These are phyloP conservation scores for Sciurus vulgaris DNA, from an alignment of 2,797 vertebrate species.

Conservation along the genomic window DNA sequence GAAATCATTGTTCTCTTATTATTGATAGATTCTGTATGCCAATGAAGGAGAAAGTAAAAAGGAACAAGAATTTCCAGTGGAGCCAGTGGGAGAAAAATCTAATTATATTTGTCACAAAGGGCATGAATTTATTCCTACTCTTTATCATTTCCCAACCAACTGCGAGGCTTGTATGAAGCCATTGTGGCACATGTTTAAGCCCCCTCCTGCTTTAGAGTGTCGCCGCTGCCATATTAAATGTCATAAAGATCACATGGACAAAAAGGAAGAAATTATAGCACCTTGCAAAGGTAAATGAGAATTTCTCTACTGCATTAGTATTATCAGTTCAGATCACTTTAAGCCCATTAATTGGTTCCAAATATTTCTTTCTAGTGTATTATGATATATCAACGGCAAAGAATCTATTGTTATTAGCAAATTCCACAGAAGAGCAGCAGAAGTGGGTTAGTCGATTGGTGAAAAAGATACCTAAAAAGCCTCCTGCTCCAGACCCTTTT, in stretches of 20 bases:
- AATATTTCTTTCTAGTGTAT: conserved; percentile 91
- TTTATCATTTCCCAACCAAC: conserved; percentile 98
- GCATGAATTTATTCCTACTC: conserved; percentile 97
- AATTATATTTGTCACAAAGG: conserved; percentile 97
- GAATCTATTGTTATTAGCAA: conserved; percentile 96
- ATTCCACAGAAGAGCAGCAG: conserved; percentile 98
- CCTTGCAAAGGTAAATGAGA: conserved; percentile 95
- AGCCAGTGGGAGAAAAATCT: conserved; percentile 92
- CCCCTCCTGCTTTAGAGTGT: conserved; percentile 97
- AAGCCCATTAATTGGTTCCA: conserved; percentile 56
- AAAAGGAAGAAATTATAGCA: conserved; percentile 95
- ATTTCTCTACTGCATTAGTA: background rate
- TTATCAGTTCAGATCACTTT: background rate
- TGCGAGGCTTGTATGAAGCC: conserved; percentile 97
- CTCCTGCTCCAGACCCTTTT: conserved; percentile 94
- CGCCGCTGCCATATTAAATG: conserved; percentile 97
- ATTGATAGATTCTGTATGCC: conserved; percentile 95
- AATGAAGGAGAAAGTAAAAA: conserved; percentile 98
- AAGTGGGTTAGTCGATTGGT: conserved; percentile 98
- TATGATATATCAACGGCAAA: conserved; percentile 98
- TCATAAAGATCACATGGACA: conserved; percentile 98
- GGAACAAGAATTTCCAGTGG: conserved; percentile 92
- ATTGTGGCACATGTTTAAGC: conserved; percentile 97
- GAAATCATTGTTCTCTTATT: conserved; percentile 35
- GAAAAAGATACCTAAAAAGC: conserved; percentile 99